These are phyloP conservation scores for Zoanthus sociatus DNA, from an alignment of 92 coral and sea anemone species.

Conservation along the genomic window DNA sequence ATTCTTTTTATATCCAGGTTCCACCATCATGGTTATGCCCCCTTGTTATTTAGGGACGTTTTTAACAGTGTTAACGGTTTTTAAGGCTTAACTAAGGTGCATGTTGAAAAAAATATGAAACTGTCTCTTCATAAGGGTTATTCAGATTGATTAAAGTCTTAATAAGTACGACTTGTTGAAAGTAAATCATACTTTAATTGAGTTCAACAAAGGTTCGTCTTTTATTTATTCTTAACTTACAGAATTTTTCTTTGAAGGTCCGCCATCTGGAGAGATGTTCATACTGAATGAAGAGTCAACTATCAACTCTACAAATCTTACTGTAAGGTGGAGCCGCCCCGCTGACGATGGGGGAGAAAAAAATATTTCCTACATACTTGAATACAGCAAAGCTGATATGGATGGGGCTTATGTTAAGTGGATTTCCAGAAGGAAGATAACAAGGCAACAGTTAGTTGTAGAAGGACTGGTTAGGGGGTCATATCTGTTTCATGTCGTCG, in stretches of 20 bases:
- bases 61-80: too few species aligned
- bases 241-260: constrained; percentile 56
- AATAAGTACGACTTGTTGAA: too few species aligned
- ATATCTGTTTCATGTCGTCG: constrained; percentile 69
- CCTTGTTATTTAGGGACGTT: too few species aligned
- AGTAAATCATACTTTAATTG: too few species aligned
- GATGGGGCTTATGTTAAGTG: constrained; percentile 76
- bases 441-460: constrained; percentile 56
- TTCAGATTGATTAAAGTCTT: too few species aligned
- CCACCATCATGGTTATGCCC: too few species aligned
- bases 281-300: constrained; percentile 72
- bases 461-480: constrained; percentile 71
- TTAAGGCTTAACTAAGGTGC: too few species aligned
- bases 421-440: constrained; percentile 70
- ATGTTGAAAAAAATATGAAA: too few species aligned
- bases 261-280: constrained; percentile 75
- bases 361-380: constrained; percentile 65
- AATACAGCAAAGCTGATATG: constrained; percentile 68
- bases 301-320: constrained; percentile 73
- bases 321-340: constrained; percentile 80
- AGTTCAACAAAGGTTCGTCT: too few species aligned
- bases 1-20: too few species aligned
- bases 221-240: neutral
- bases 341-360: constrained; percentile 81
- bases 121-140: too few species aligned